phyloP scores from a whole-genome alignment of 2,888 invertebrate species.

The Leucophora obtusa region DNA sequence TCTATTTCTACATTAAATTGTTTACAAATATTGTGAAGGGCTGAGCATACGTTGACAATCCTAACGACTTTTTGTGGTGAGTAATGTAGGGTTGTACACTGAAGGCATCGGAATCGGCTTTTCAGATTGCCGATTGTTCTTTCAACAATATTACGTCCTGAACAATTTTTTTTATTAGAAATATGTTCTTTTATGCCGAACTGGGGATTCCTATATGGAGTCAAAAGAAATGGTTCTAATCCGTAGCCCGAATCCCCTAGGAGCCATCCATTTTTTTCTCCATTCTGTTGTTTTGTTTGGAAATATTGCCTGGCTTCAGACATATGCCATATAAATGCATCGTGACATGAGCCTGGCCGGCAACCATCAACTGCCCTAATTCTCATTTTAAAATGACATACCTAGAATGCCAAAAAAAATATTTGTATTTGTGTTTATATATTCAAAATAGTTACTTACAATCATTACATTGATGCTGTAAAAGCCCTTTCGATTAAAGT shows the following conservation, averaged over 20 bases:
- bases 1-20: too few species aligned
- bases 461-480: constrained; percentile 28
- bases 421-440: background rate
- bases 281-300: background rate
- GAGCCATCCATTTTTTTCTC: background rate
- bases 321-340: constrained; percentile 32
- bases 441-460: constrained; percentile 1
- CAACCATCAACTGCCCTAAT: constrained; percentile 17
- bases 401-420: background rate
- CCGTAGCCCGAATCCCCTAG: constrained; percentile 4
- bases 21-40: too few species aligned
- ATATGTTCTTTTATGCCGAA: background rate
- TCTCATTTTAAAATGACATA: constrained; percentile 40
- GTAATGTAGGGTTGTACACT: too few species aligned
- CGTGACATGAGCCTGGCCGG: constrained; percentile 36
- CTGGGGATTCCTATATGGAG: background rate
- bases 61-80: too few species aligned
- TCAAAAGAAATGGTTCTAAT: too few species aligned
- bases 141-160: constrained; percentile 29
- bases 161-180: constrained; percentile 17
- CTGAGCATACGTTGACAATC: too few species aligned
- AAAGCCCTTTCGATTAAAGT: constrained; percentile 9
- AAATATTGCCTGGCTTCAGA: constrained; percentile 4
- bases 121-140: constrained; percentile 30
- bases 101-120: constrained; percentile 34